Evolutionary conservation across 2,888 invertebrate species (phyloP).

Genomic region (Phymatocera aterrima): DNA sequence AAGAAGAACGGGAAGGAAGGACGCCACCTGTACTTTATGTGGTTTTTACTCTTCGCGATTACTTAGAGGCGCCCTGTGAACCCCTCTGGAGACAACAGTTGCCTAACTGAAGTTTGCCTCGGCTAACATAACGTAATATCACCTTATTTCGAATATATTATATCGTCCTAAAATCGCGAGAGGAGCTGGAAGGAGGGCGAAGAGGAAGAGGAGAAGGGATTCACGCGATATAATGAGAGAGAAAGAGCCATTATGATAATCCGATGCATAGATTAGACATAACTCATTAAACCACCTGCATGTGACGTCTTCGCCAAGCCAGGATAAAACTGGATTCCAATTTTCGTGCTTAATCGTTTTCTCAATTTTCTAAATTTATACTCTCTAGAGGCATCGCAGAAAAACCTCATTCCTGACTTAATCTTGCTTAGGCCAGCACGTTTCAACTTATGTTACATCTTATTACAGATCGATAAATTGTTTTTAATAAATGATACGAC

Average conservation of each 20-base stretch:
- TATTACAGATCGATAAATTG: no score
- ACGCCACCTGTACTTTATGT: slow-evolving; percentile 63
- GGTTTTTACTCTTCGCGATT: slow-evolving; percentile 62
- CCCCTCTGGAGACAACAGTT: slow-evolving; percentile 54
- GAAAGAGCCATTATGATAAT: slow-evolving; percentile 73
- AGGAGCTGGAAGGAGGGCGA: slow-evolving; percentile 39
- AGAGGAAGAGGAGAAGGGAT: slow-evolving; percentile 39
- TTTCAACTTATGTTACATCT: no score
- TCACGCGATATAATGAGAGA: slow-evolving; percentile 69
- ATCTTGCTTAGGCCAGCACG: no score
- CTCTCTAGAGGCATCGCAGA: no score
- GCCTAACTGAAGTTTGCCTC: slow-evolving; percentile 57
- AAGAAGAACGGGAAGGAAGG: slow-evolving; percentile 31
- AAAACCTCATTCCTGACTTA: background rate
- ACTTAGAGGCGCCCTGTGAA: slow-evolving; percentile 55
- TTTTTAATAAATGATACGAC: background rate
- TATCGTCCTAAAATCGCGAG: slow-evolving; percentile 53
- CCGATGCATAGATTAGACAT: slow-evolving; percentile 73
- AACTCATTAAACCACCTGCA: slow-evolving; percentile 70
- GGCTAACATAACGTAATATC: slow-evolving; percentile 59
- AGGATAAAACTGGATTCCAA: slow-evolving; percentile 13
- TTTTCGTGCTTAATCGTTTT: slow-evolving; percentile 24
- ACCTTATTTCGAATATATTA: slow-evolving; percentile 64
- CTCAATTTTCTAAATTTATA: slow-evolving; percentile 1
- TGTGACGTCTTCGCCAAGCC: slow-evolving; percentile 26